Percentiles rank a stretch among this genome's conserved stretches.
Evolutionary conservation across 2,888 invertebrate genomes (phyloP).

Genomic region (Mesorhabditis belari): DNA sequence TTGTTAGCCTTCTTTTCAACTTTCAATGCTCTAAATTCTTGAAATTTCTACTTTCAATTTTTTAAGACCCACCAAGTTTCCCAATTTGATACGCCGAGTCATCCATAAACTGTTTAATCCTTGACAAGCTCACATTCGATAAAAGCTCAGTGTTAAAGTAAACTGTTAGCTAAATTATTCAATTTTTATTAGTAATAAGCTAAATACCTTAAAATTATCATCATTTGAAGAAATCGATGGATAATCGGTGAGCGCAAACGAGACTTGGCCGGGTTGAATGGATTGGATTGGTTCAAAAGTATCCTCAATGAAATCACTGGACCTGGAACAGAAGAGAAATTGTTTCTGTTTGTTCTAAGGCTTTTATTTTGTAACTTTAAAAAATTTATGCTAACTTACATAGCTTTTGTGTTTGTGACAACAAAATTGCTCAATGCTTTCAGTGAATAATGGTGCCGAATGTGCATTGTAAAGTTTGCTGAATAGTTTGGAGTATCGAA

Average conservation of each 20-base stretch:
- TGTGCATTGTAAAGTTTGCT: neutral
- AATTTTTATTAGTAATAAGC: neutral
- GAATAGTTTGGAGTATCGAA: conserved; percentile 18
- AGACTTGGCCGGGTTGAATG: neutral
- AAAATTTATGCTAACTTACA: neutral
- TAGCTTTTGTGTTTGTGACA: neutral
- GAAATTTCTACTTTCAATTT: neutral
- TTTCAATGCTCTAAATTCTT: too few species aligned
- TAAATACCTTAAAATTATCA: neutral
- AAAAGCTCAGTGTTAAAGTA: neutral
- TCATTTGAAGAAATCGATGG: neutral
- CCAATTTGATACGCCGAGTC: neutral
- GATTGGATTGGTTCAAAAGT: neutral
- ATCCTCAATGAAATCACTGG: neutral
- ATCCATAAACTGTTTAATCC: neutral
- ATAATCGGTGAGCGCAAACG: neutral
- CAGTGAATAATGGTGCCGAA: neutral
- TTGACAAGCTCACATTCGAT: neutral
- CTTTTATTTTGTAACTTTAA: too few species aligned
- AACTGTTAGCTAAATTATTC: neutral
- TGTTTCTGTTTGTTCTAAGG: too few species aligned
- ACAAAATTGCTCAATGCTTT: neutral
- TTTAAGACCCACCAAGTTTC: neutral
- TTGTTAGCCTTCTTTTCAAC: too few species aligned
- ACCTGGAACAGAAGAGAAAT: too few species aligned